Percentiles rank a stretch among this genome's conserved stretches.
phyloP scores from a whole-genome alignment of 2,113 vertebrate genomes.

The Oxyura jamaicensis region DNA sequence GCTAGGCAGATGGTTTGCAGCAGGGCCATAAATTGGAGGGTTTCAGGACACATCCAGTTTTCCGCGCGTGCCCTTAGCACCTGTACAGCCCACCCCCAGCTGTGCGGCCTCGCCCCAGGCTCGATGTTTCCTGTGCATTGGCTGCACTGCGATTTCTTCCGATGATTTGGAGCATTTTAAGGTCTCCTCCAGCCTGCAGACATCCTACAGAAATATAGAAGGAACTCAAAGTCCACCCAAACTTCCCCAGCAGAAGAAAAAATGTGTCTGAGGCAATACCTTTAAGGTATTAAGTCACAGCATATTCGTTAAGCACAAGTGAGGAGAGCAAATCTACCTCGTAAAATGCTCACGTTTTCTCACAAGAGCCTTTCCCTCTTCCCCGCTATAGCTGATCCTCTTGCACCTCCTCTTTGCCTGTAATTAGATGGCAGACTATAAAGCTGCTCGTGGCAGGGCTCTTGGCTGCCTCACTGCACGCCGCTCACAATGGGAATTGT shows the following conservation, averaged over 20 bases:
- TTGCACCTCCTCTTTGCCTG: neutral
- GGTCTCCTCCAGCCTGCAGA: neutral
- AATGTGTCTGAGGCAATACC: neutral
- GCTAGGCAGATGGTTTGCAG: constrained; percentile 9
- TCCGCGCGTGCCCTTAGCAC: neutral
- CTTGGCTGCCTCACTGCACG: neutral
- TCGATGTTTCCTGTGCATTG: rapidly evolving
- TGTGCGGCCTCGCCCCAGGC: neutral
- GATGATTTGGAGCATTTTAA: rapidly evolving
- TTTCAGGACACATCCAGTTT: neutral
- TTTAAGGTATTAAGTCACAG: neutral
- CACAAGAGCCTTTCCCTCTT: neutral
- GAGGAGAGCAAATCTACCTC: neutral
- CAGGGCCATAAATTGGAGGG: rapidly evolving
- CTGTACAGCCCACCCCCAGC: rapidly evolving
- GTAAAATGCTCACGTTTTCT: neutral
- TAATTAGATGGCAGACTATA: neutral
- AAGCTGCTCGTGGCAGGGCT: neutral
- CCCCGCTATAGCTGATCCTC: neutral
- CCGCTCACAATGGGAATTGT: rapidly evolving
- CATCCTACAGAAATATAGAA: neutral
- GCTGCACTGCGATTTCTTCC: neutral
- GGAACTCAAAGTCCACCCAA: neutral
- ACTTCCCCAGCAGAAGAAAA: neutral
- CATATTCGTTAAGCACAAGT: neutral